Base-by-base conservation (phyloP, 2,113 vertebrate genomes). In the Lophura nycthemera region DNA sequence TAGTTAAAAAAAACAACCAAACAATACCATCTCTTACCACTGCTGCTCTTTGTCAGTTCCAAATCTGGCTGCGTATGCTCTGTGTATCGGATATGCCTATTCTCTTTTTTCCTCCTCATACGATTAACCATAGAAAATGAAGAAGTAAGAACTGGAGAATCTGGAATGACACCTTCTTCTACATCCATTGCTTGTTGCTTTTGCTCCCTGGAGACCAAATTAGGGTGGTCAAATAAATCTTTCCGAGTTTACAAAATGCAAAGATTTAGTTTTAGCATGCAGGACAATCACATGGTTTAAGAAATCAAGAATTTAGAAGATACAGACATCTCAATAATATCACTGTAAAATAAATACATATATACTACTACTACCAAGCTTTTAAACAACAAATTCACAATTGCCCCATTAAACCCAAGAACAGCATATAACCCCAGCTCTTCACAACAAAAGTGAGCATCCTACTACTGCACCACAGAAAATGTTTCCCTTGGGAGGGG, bases 81-180 rank as follows among this genome's bases (percentile, higher is more conserved):
- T 65, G 96, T 86, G 21, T 99, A 99, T 69, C 98, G 98, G 63
- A 99, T 81, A 10, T 97, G 98, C 43, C 95, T 97, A 4, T 95
- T 97, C 50, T 98, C 93, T 85, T 97, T 98, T 93, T 96, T 98
- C 57, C 98, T 99, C 95, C 97, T 98, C 96, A 99, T 97, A 42
- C 98, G 98, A 95, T 97, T 99, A 59, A 95, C 61, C 16, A 97
- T 65, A 12, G 98, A 97, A 96, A 98, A 97, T 3, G 98, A 98
- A 87, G 98, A 97, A 5, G 97, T 70, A 74, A 96, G 87, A 88
- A 98, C 83, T 0, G 99, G 99, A 10, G 99, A 99, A 97, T 98
- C 98, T 66, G 99, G 99, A 96, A 99, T 99, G 93, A 99, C 13
- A 16, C 97, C 98, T 81, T 99, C 98, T 43, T 99, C 99, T 38